A percentile compares a stretch with the other conserved stretches of the same genome.
Evolutionary conservation across 2,113 vertebrate species (phyloP).

Genomic region (Ictalurus furcatus): DNA sequence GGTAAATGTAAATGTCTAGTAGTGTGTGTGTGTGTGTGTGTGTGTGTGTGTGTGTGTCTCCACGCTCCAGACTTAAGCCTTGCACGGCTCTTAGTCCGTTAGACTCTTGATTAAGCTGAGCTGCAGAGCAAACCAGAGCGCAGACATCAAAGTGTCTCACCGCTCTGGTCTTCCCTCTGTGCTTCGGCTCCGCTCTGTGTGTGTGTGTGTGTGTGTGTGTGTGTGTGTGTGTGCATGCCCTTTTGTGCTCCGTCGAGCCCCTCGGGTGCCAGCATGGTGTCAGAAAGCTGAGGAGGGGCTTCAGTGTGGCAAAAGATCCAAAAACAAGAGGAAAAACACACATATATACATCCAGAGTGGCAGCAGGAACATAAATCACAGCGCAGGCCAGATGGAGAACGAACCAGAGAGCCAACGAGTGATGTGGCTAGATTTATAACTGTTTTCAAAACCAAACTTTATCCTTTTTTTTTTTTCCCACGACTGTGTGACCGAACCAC

Average conservation of each 20-base stretch:
- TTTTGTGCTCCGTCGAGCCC: conserved; percentile 23
- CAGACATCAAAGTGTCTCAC: conserved; percentile 41
- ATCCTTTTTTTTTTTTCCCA: conserved; percentile 7
- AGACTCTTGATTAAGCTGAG: conserved; percentile 29
- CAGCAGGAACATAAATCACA: conserved; percentile 33
- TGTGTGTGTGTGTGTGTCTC: conserved; percentile 19
- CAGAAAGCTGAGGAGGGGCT: conserved; percentile 32
- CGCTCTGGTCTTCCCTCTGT: conserved; percentile 22
- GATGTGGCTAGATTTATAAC: conserved; percentile 25
- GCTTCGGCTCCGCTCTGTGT: conserved; percentile 14
- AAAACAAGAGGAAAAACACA: conserved; percentile 27
- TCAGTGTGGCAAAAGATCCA: conserved; percentile 7
- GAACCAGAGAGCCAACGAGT: not conserved
- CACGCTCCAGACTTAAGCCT: conserved; percentile 38
- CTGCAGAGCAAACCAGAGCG: conserved; percentile 31
- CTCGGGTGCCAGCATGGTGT: conserved; percentile 28
- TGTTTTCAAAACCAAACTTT: conserved; percentile 24
- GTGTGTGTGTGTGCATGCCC: conserved; percentile 22
- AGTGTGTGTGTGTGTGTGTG: not conserved
- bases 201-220: conserved; percentile 31
- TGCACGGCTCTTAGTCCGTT: conserved; percentile 9
- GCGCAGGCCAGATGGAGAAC: conserved; percentile 13
- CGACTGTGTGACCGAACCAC: conserved; percentile 7
- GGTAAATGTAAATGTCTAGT: not conserved
- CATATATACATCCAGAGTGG: conserved; percentile 4